A percentile compares a stretch with the other conserved stretches of the same genome.
Evolutionary conservation across 2,888 invertebrate genomes (phyloP).

Genomic region (Agriopis marginaria): DNA sequence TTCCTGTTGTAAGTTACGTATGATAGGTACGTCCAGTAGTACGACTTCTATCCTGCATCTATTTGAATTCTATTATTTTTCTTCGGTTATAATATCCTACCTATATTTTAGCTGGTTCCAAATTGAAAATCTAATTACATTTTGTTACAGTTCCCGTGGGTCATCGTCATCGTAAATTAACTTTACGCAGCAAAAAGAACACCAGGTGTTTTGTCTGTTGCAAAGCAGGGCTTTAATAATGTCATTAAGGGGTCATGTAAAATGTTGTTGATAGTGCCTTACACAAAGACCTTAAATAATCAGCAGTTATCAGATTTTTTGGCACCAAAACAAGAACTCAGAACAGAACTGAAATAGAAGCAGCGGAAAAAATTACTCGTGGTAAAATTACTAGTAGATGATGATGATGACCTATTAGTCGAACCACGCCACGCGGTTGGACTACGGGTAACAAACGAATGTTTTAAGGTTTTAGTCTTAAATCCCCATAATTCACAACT

Average conservation of each 20-base stretch:
- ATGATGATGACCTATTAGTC: too few species aligned
- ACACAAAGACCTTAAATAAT: background rate
- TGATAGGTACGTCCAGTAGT: background rate
- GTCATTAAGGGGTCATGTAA: background rate
- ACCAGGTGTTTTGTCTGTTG: background rate
- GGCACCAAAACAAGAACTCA: too few species aligned
- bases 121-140: background rate
- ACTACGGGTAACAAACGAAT: background rate
- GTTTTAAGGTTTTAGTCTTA: constrained; percentile 8
- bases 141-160: background rate
- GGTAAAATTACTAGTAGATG: too few species aligned
- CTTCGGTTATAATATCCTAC: background rate
- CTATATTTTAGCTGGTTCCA: background rate
- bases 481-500: constrained; percentile 15
- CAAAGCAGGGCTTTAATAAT: background rate
- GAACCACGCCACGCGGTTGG: too few species aligned
- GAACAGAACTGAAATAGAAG: too few species aligned
- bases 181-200: too few species aligned
- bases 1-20: constrained; percentile 5
- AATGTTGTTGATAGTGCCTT: background rate
- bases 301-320: background rate
- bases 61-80: too few species aligned
- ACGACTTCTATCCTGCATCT: background rate
- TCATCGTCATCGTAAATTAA: too few species aligned
- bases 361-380: too few species aligned